These are phyloP conservation scores for Leptarthrus brevirostris DNA, from an alignment of 2,888 invertebrate species.

Conservation along the genomic window DNA sequence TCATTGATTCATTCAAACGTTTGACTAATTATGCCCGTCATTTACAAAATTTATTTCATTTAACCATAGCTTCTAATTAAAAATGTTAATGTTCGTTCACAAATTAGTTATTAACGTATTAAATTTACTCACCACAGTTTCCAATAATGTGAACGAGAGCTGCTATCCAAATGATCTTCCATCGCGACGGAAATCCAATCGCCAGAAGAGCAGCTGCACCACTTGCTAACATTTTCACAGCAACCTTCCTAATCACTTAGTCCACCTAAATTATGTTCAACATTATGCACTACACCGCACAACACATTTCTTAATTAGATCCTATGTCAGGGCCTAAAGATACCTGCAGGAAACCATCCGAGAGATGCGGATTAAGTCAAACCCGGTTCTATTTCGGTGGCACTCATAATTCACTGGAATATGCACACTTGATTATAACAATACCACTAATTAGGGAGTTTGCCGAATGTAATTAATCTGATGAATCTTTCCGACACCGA, in stretches of 20 bases:
- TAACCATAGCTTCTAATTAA: too few species aligned
- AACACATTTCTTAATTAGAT: constrained; percentile 41
- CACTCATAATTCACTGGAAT: constrained; percentile 12
- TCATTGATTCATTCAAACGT: too few species aligned
- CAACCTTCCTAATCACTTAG: constrained; percentile 1
- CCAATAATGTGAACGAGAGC: constrained; percentile 20
- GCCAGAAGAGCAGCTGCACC: not conserved
- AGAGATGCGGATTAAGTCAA: not conserved
- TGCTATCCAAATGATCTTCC: constrained; percentile 7
- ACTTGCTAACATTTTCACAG: constrained; percentile 28
- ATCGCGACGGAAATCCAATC: not conserved
- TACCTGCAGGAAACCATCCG: constrained; percentile 5
- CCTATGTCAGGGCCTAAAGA: constrained; percentile 16
- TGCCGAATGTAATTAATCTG: constrained; percentile 28
- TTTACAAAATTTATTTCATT: too few species aligned
- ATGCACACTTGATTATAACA: constrained; percentile 25
- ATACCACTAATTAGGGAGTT: constrained; percentile 41
- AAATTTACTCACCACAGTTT: constrained; percentile 17
- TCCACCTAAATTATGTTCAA: constrained; percentile 32
- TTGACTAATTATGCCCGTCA: too few species aligned
- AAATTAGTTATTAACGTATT: too few species aligned
- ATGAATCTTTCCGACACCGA: constrained; percentile 27
- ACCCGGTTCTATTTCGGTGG: not conserved
- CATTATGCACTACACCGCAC: constrained; percentile 26
- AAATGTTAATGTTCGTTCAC: too few species aligned